Conservation (phyloP, 2,888 invertebrate species). For the Hypomecis atomaria region DNA sequence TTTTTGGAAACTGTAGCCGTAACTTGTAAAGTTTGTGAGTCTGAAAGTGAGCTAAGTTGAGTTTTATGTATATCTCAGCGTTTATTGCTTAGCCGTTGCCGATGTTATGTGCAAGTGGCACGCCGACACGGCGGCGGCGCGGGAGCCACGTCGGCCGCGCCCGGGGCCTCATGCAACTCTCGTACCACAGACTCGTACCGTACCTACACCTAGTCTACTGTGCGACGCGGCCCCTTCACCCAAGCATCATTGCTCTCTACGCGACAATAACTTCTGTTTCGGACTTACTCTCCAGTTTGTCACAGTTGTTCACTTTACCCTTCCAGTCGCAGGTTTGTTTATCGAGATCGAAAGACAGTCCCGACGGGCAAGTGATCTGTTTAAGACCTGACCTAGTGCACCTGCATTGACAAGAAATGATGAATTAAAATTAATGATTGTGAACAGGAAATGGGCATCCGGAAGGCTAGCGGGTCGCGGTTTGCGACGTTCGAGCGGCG, state of each 20-base stretch:
- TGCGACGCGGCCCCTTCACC: conserved; percentile 83
- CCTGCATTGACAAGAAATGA: conserved; percentile 87
- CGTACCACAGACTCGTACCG: conserved; percentile 11
- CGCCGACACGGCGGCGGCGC: conserved; percentile 57
- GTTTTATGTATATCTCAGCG: conserved; percentile 23
- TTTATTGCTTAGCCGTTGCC: conserved; percentile 42
- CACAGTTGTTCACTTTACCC: conserved; percentile 98
- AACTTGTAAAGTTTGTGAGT: neutral
- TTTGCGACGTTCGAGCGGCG: conserved; percentile 54
- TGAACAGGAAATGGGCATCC: conserved; percentile 73
- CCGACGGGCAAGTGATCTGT: conserved; percentile 98
- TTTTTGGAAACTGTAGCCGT: neutral
- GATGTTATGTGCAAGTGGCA: conserved; percentile 66
- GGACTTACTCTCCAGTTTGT: conserved; percentile 97
- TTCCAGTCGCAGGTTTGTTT: conserved; percentile 99
- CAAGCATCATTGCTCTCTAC: conserved; percentile 81
- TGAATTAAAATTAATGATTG: conserved; percentile 72
- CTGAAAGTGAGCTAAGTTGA: neutral
- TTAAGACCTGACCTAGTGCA: conserved; percentile 98
- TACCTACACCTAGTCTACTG: conserved; percentile 72
- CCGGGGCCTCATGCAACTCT: conserved; percentile 80
- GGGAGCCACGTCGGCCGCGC: conserved; percentile 43
- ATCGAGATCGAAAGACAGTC: conserved; percentile 98
- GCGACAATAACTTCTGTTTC: conserved; percentile 78
- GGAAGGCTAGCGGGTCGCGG: conserved; percentile 68